Percentiles rank a stretch among this genome's conserved stretches.
phyloP scores from a whole-genome alignment of 1,140 invertebrate species.

The Eupeodes corollae region DNA sequence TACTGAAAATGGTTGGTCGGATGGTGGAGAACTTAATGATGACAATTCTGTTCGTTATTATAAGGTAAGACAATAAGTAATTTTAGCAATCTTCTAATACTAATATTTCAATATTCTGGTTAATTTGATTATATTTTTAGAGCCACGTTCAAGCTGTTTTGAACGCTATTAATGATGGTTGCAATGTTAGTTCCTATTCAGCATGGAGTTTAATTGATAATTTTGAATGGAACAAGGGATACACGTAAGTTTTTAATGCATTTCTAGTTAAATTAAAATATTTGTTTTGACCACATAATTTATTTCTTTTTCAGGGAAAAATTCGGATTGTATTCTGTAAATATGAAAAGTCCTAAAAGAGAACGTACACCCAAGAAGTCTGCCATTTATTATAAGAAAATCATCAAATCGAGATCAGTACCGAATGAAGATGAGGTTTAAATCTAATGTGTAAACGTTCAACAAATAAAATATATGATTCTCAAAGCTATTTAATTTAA shows the following conservation, averaged over 20 bases:
- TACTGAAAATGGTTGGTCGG: slow-evolving; percentile 59
- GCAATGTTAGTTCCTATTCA: slow-evolving; percentile 54
- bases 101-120: too few species aligned
- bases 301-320: slow-evolving; percentile 11
- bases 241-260: slow-evolving; percentile 39
- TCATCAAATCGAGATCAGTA: slow-evolving; percentile 20
- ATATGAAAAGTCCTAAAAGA: slow-evolving; percentile 5
- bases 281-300: background rate
- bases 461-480: too few species aligned
- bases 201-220: slow-evolving; percentile 69
- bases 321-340: slow-evolving; percentile 13
- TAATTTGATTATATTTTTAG: slow-evolving; percentile 15
- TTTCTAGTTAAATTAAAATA: background rate
- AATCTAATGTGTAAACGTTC: too few species aligned
- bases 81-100: too few species aligned
- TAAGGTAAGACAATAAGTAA: slow-evolving; percentile 11
- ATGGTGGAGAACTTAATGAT: slow-evolving; percentile 43
- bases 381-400: slow-evolving; percentile 7
- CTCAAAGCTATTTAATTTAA: too few species aligned
- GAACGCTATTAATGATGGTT: slow-evolving; percentile 51
- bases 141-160: slow-evolving; percentile 52
- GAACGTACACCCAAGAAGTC: slow-evolving; percentile 11
- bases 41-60: slow-evolving; percentile 34
- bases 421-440: too few species aligned
- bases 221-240: slow-evolving; percentile 63